A percentile compares a stretch with the other conserved stretches of the same genome.
Conservation (phyloP, 2,888 invertebrate species). For the Brachypalpus laphriformis region DNA sequence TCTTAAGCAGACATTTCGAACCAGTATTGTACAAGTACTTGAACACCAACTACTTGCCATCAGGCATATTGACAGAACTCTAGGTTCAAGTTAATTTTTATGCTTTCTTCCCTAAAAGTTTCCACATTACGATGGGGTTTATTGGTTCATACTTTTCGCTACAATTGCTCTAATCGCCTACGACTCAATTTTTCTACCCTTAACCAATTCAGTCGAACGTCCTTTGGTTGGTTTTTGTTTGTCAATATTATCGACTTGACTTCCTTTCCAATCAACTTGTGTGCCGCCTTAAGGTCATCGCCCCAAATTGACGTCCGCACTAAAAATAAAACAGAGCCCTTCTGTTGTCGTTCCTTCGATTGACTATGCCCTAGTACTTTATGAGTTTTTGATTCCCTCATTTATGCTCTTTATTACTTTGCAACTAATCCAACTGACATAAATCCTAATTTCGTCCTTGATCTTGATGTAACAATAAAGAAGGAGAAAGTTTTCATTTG, state of each 20-base stretch:
- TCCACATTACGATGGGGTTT: not conserved
- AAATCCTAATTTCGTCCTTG: constrained; percentile 48
- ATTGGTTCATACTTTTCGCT: not conserved
- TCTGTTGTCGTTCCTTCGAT: not conserved
- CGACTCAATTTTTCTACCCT: not conserved
- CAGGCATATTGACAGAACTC: no score
- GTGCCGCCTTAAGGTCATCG: not conserved
- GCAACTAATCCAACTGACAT: constrained; percentile 48
- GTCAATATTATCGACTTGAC: not conserved
- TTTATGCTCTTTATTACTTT: constrained; percentile 36
- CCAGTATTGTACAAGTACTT: no score
- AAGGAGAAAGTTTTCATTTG: constrained; percentile 36
- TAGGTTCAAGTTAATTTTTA: no score
- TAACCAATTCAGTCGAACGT: not conserved
- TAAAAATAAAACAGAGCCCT: not conserved
- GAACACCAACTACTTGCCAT: no score
- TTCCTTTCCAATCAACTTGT: not conserved
- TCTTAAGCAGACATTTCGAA: no score
- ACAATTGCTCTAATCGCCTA: no score
- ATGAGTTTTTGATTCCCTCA: constrained; percentile 25
- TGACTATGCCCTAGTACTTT: constrained; percentile 7
- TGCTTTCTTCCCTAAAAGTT: not conserved
- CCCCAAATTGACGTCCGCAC: not conserved
- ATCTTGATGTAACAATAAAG: constrained; percentile 35
- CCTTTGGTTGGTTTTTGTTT: not conserved